phyloP scores from a whole-genome alignment of 1,140 invertebrate genomes.

The Drosophila sproati region DNA sequence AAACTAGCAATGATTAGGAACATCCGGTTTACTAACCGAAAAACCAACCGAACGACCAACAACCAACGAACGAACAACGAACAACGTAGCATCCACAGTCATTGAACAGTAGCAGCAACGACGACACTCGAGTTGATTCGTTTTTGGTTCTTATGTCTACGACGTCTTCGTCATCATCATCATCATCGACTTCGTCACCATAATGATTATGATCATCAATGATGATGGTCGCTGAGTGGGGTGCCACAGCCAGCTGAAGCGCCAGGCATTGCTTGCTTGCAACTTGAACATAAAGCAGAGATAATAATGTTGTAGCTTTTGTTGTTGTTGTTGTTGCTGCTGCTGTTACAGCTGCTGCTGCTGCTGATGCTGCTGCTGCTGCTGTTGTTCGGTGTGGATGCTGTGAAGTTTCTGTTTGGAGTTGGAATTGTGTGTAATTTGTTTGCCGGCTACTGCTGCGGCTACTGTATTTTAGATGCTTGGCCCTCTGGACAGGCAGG shows the following conservation, averaged over 20 bases:
- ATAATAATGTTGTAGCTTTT: conserved; percentile 77
- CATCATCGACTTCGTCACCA: conserved; percentile 9
- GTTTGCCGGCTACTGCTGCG: conserved; percentile 75
- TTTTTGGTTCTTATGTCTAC: conserved; percentile 49
- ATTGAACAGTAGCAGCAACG: conserved; percentile 74
- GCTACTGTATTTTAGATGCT: conserved; percentile 74
- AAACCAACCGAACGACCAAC: conserved; percentile 57
- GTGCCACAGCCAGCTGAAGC: conserved; percentile 58
- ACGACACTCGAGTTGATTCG: conserved; percentile 66
- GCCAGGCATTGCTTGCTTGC: conserved; percentile 59
- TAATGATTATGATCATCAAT: conserved; percentile 19
- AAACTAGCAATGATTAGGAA: conserved; percentile 85
- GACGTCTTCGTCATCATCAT: conserved; percentile 14
- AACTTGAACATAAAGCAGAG: conserved; percentile 72
- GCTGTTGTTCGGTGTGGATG: conserved; percentile 52
- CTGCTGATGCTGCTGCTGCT: conserved; percentile 34
- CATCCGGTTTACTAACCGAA: conserved; percentile 85
- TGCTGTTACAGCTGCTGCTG: conserved; percentile 55
- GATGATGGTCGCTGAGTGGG: conserved; percentile 48
- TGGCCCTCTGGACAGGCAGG: conserved; percentile 25
- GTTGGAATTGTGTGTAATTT: conserved; percentile 82
- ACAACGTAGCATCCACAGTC: conserved; percentile 57
- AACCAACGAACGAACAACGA: conserved; percentile 35
- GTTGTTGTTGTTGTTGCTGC: conserved; percentile 33
- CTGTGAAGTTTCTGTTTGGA: conserved; percentile 81